Base-by-base conservation (phyloP, 2,113 vertebrate genomes). In the Heterotilapia buettikoferi region DNA sequence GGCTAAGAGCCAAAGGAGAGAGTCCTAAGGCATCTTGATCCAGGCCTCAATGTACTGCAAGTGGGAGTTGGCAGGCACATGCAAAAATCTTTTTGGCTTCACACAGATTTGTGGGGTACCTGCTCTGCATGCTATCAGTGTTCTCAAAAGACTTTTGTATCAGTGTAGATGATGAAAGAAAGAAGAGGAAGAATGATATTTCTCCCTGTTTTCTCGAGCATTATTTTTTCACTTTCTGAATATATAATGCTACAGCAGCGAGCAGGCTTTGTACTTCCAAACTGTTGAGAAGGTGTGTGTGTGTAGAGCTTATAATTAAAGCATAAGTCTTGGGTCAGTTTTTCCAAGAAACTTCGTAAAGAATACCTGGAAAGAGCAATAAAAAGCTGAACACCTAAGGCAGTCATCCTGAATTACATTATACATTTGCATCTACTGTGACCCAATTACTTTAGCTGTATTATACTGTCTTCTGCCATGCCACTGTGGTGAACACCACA, bases 371-470 rank as follows among this genome's bases (percentile, higher is more conserved):
- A 78, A 83, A 76, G 59, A 47, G 80, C 52, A 71, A 7, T 40
- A 45, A 47, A 84, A 50, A 5, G n/a, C 63, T 73, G 6, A 29
- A 68, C 33, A 59, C 87, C 84, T 21, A 21, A 66, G 87, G 86
- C 93, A 50, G 45, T 84, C 56, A 8, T 85, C 82, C 61, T 40
- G 40, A 83, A 90, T 83, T 89, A 61, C 59, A 52, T 85, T 92
- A 83, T 84, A 14, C 61, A 59, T 94, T 92, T 85, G 61, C 83
- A 59, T 90, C 73, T 19, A 53, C 85, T 87, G 57, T 54, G 83
- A 92, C 86, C 86, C 87, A 92, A 92, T 94, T 93, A 93, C 81
- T 90, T 86, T 24, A 82, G 86, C 85, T 87, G 19, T 71, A 85
- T 91, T 90, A 86, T 88, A 14, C 80, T 9, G 84, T 90, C 81